phyloP scores from a whole-genome alignment of 2,113 vertebrate species.

The Hiodon tergisus region DNA sequence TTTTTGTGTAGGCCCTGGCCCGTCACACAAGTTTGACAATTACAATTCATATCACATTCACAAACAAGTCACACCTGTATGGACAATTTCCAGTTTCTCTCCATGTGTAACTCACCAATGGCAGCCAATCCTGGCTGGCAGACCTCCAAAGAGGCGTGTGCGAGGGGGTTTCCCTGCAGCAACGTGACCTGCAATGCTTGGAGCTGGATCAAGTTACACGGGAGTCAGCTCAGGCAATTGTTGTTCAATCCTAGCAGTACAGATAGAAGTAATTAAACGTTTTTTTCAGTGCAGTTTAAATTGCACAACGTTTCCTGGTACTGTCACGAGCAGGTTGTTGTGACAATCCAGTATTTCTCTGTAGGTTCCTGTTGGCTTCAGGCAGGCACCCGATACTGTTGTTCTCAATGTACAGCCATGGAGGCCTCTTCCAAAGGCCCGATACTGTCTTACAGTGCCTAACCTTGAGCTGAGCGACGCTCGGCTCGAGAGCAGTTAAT shows the following conservation, averaged over 20 bases:
- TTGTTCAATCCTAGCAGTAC: neutral
- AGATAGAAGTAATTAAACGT: no score
- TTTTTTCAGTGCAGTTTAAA: conserved; percentile 43
- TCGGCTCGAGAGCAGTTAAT: conserved; percentile 43
- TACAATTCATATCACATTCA: no score
- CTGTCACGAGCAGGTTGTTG: conserved; percentile 48
- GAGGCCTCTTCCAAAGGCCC: neutral
- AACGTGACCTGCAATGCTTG: conserved; percentile 42
- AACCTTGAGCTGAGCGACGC: conserved; percentile 49
- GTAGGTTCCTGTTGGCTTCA: conserved; percentile 37
- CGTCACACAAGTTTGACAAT: no score
- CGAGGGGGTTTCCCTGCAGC: conserved; percentile 48
- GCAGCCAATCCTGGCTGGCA: conserved; percentile 37
- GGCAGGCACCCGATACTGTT: conserved; percentile 52
- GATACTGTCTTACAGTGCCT: conserved; percentile 19
- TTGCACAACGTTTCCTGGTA: conserved; percentile 52
- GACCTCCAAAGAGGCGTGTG: conserved; percentile 27
- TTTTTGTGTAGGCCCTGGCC: no score
- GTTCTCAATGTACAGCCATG: conserved; percentile 53
- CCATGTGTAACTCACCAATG: conserved; percentile 39
- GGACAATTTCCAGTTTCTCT: conserved; percentile 17
- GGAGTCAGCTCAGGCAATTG: conserved; percentile 46
- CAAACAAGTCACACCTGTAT: conserved; percentile 39
- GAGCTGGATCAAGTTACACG: conserved; percentile 46
- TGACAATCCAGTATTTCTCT: conserved; percentile 45